Conservation (phyloP, 1,140 invertebrate genomes). For the Laodelphax striatellus region DNA sequence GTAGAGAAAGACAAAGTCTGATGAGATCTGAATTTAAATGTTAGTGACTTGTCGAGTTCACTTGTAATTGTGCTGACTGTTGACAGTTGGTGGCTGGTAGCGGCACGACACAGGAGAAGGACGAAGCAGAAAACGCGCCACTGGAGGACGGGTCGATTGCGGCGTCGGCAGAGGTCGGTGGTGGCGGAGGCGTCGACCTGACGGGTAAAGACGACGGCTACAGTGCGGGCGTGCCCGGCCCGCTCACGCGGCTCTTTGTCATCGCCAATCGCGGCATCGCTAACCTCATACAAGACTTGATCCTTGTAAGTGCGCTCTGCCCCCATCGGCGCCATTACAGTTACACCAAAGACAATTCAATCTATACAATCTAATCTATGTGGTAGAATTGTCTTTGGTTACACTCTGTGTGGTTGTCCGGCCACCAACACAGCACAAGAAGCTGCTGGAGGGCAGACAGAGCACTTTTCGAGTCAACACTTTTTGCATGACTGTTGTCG, state of each 20-base stretch:
- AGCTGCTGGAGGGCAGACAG: no score
- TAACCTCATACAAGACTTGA: conserved; percentile 73
- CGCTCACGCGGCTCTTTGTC: conserved; percentile 70
- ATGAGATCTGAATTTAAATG: no score
- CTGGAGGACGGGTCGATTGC: conserved; percentile 29
- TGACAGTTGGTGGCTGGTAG: conserved; percentile 56
- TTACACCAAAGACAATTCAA: no score
- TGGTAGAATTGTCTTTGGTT: no score
- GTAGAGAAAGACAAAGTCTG: no score
- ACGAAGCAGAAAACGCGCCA: conserved; percentile 26
- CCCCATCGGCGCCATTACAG: no score
- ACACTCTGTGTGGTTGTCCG: no score
- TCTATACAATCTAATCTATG: no score
- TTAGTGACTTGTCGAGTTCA: neutral
- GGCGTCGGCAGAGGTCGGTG: no score
- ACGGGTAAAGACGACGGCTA: conserved; percentile 45
- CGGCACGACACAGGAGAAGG: conserved; percentile 43
- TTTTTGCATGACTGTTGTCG: no score
- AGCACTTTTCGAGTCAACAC: no score
- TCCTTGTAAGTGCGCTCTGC: conserved; percentile 50
- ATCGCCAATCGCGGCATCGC: conserved; percentile 71
- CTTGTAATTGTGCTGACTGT: conserved; percentile 3
- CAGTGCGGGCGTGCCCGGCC: conserved; percentile 68
- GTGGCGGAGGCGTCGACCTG: conserved; percentile 35
- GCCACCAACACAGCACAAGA: no score